Conservation (phyloP, 2,888 invertebrate genomes). For the Agrochola lychnidis region DNA sequence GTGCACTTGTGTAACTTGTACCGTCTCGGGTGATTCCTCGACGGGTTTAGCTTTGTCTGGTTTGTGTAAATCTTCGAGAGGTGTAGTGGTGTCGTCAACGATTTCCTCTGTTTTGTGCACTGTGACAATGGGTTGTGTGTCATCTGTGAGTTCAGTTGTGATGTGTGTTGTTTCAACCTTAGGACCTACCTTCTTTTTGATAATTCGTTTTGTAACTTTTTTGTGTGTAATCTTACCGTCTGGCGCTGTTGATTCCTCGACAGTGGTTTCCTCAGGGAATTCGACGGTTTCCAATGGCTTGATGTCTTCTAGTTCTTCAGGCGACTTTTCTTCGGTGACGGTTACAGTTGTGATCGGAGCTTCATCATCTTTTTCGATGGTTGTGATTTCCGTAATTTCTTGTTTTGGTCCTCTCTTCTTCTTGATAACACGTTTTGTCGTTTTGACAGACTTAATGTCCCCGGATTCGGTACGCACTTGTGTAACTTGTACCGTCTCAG, state of each 20-base stretch:
- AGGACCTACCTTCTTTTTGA: constrained; percentile 53
- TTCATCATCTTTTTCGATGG: constrained; percentile 46
- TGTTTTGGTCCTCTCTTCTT: constrained; percentile 61
- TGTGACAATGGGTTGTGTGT: constrained; percentile 38
- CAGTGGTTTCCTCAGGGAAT: constrained; percentile 56
- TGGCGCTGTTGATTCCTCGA: neutral
- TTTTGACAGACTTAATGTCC: constrained; percentile 72
- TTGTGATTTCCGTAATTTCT: constrained; percentile 67
- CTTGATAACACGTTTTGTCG: constrained; percentile 72
- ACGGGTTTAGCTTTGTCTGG: neutral
- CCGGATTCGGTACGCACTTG: constrained; percentile 64
- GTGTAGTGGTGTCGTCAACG: constrained; percentile 8
- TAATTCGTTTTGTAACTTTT: constrained; percentile 38
- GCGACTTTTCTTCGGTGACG: constrained; percentile 78
- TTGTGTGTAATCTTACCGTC: constrained; percentile 14
- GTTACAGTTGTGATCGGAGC: constrained; percentile 60
- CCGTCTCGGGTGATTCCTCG: constrained; percentile 28
- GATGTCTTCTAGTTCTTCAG: constrained; percentile 46
- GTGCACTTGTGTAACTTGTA: constrained; percentile 64
- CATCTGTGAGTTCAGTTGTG: constrained; percentile 43
- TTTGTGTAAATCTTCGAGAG: constrained; percentile 8
- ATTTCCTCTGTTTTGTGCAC: constrained; percentile 28
- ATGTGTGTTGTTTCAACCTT: constrained; percentile 70
- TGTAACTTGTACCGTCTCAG: constrained; percentile 64
- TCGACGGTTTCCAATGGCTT: constrained; percentile 62